Conservation (phyloP, 2,113 vertebrate genomes). For the Podarcis muralis region DNA sequence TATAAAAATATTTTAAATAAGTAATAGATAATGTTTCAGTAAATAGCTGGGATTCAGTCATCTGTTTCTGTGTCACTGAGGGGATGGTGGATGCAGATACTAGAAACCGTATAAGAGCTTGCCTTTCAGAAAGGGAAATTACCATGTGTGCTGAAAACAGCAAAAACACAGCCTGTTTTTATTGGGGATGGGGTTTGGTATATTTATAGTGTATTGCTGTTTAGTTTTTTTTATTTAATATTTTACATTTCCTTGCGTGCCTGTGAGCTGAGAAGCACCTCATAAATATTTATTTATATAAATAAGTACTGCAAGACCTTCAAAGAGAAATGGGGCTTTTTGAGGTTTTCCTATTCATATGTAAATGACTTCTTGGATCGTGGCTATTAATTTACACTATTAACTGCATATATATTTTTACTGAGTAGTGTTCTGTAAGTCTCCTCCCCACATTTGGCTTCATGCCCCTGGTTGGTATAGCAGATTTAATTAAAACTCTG, state of each 20-base stretch:
- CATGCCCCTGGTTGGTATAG: background rate
- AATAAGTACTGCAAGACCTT: background rate
- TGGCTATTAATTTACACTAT: background rate
- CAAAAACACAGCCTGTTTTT: background rate
- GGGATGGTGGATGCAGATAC: background rate
- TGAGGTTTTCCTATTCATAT: background rate
- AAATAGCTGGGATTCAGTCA: background rate
- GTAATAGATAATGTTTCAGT: background rate
- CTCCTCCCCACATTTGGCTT: background rate
- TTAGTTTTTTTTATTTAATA: background rate
- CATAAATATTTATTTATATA: conserved; percentile 8
- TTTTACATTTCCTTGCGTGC: background rate
- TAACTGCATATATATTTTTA: background rate
- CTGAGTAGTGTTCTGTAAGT: background rate
- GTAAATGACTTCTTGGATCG: background rate
- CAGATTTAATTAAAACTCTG: background rate
- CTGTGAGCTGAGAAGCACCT: background rate
- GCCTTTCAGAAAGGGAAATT: background rate
- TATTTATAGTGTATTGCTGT: background rate
- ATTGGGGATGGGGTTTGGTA: background rate
- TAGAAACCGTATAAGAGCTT: background rate
- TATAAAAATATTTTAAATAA: background rate
- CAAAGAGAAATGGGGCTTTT: background rate
- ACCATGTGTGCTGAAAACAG: background rate
- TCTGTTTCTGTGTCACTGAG: background rate